Evolutionary conservation across 2,888 invertebrate species (phyloP), one percentile per base, ranked within the genome.

Genomic region (Bellardia pandia): DNA sequence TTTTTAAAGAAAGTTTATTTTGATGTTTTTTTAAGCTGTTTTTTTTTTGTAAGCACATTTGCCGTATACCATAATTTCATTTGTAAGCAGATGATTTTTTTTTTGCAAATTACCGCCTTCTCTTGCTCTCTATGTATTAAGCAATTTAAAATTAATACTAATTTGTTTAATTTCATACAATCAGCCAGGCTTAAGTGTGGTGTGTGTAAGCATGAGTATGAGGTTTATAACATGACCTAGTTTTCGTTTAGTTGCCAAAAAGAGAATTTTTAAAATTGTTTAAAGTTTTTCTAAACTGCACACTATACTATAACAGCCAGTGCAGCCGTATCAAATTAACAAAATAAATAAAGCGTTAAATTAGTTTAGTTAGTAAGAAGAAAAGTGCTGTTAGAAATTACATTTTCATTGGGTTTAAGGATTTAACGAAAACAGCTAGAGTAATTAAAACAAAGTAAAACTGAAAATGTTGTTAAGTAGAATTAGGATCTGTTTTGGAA

Each of bases 271-370:
- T 79, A 53, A 60, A 72, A 78, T 60, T 69, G 60, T 62, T 80
- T 74, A 45, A 58, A 74, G 74, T 66, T 58, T 74, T 16, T 40
- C 64, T 40, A 69, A 3, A 76, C 53, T 69, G 40, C 76, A 45
- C 14, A 11, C 11, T 45, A n/a, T 23, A 23, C 23, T 23, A 11
- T 30, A 60, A 23, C 48, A 72, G 16, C 69, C 51, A 40, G 45
- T 45, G 42, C 76, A 72, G 56, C 64, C 66, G 5, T 77, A 23
- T 62, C 77, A 85, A 87, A 87, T 85, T 87, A 87, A 78, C 85
- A 85, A 85, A 87, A 56, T 87, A 87, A 87, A 87, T 87, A 87
- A 87, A 87, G 81, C 81, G 85, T 87, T 85, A 87, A 87, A 87
- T 85, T 81, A 78, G 87, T 87, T 87, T 85, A 84, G 86, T 81